Conservation (phyloP, 1,140 invertebrate genomes). For the Cylas formicarius region DNA sequence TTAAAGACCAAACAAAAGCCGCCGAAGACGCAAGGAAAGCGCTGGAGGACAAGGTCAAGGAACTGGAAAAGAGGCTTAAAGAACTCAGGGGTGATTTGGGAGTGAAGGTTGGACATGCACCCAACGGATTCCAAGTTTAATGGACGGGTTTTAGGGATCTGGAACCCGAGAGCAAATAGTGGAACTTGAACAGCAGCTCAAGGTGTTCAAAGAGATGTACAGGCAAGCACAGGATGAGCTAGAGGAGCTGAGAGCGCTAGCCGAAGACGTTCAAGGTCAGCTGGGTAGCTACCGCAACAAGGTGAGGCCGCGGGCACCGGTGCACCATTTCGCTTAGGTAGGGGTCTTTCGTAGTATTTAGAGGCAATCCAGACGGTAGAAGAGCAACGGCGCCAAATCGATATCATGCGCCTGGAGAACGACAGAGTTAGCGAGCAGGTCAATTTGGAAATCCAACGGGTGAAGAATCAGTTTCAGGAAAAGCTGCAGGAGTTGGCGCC, state of each 20-base stretch:
- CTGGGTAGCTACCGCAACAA: constrained; percentile 68
- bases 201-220: constrained; percentile 55
- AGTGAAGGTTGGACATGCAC: constrained; percentile 11
- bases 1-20: constrained; percentile 46
- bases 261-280: constrained; percentile 63
- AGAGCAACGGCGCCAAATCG: constrained; percentile 62
- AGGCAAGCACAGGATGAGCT: constrained; percentile 58
- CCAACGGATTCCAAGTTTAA: background rate
- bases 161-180: constrained; percentile 55
- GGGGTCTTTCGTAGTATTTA: constrained; percentile 45
- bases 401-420: constrained; percentile 69
- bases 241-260: constrained; percentile 57
- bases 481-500: constrained; percentile 65
- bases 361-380: constrained; percentile 66
- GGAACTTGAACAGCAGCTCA: constrained; percentile 57
- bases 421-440: constrained; percentile 68
- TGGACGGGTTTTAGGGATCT: constrained; percentile 23
- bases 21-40: constrained; percentile 46
- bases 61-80: constrained; percentile 46
- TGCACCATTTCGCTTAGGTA: constrained; percentile 1
- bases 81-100: constrained; percentile 35
- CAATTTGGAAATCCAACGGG: constrained; percentile 62
- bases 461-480: constrained; percentile 69
- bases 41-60: constrained; percentile 48
- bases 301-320: too few relatives aligned